These are phyloP conservation scores for Gadus macrocephalus DNA, from an alignment of 2,113 vertebrate species.

Conservation along the genomic window DNA sequence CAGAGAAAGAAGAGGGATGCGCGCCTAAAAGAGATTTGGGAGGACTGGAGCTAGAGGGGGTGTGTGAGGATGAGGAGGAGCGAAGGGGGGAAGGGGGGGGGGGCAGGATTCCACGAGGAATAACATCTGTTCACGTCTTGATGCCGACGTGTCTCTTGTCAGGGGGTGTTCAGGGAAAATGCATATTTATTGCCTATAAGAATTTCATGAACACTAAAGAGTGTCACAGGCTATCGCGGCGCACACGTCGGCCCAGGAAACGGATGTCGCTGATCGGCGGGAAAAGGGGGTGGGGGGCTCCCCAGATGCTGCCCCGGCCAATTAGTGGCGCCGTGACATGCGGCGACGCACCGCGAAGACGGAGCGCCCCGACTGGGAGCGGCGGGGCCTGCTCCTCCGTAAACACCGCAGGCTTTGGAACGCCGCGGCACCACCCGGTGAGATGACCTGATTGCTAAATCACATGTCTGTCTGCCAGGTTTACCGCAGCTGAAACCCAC, in stretches of 20 bases:
- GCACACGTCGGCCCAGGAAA: slow-evolving; percentile 48
- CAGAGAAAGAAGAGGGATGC: not conserved
- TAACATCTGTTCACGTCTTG: slow-evolving; percentile 67
- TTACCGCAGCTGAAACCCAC: no score
- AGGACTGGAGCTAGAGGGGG: slow-evolving; percentile 18
- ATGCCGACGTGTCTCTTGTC: slow-evolving; percentile 38
- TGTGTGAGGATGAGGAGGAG: not conserved
- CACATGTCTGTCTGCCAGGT: no score
- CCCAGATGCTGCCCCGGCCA: slow-evolving; percentile 50
- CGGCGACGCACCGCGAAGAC: slow-evolving; percentile 1
- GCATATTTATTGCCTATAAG: slow-evolving; percentile 70
- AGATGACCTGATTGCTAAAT: not conserved
- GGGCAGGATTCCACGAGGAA: slow-evolving; percentile 56
- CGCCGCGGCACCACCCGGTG: no score
- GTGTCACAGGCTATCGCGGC: slow-evolving; percentile 54
- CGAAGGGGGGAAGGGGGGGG: slow-evolving; percentile 1
- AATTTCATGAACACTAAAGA: slow-evolving; percentile 72
- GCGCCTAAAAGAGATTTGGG: slow-evolving; percentile 40
- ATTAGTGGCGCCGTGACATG: slow-evolving; percentile 45
- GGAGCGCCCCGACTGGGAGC: slow-evolving; percentile 30
- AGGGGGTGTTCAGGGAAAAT: slow-evolving; percentile 55
- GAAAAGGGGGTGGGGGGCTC: slow-evolving; percentile 44
- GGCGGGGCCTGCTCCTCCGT: slow-evolving; percentile 18
- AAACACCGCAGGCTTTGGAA: not conserved
- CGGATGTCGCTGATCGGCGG: slow-evolving; percentile 57